phyloP scores from a whole-genome alignment of 2,888 invertebrate species.

The Diloba caeruleocephala region DNA sequence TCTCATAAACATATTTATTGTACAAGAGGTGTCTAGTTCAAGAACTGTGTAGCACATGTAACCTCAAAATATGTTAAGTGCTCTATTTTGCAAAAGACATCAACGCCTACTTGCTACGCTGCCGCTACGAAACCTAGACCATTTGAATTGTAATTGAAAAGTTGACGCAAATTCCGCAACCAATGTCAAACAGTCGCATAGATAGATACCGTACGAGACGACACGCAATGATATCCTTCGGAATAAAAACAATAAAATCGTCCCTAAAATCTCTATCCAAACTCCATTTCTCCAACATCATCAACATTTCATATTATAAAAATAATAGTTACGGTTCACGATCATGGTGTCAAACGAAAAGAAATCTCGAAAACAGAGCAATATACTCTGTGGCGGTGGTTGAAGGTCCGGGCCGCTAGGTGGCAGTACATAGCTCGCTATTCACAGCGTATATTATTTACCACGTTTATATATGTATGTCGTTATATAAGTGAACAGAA shows the following conservation, averaged over 20 bases:
- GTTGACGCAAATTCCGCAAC: conserved; percentile 28
- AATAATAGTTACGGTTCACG: conserved; percentile 63
- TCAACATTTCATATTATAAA: conserved; percentile 43
- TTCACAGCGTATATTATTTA: conserved; percentile 87
- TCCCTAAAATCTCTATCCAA: conserved; percentile 19
- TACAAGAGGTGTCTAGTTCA: conserved; percentile 5
- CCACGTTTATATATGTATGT: conserved; percentile 81
- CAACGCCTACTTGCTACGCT: conserved; percentile 60
- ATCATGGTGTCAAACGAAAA: conserved; percentile 69
- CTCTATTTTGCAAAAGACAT: conserved; percentile 66
- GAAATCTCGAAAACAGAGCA: conserved; percentile 77
- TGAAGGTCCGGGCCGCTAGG: conserved; percentile 81
- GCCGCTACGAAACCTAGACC: conserved; percentile 57
- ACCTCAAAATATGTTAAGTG: conserved; percentile 37
- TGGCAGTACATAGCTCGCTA: conserved; percentile 87
- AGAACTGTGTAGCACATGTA: conserved; percentile 44
- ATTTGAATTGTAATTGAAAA: conserved; percentile 52
- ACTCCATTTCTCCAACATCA: conserved; percentile 20
- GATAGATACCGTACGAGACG: conserved; percentile 3
- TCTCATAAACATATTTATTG: conserved; percentile 22
- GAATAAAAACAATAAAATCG: conserved; percentile 8
- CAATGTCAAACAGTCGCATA: conserved; percentile 42
- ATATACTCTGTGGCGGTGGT: conserved; percentile 70
- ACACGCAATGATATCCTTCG: conserved; percentile 15
- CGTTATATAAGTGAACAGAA: conserved; percentile 89